phyloP scores from a whole-genome alignment of 2,797 vertebrate species.

The Chiroxiphia lanceolata region DNA sequence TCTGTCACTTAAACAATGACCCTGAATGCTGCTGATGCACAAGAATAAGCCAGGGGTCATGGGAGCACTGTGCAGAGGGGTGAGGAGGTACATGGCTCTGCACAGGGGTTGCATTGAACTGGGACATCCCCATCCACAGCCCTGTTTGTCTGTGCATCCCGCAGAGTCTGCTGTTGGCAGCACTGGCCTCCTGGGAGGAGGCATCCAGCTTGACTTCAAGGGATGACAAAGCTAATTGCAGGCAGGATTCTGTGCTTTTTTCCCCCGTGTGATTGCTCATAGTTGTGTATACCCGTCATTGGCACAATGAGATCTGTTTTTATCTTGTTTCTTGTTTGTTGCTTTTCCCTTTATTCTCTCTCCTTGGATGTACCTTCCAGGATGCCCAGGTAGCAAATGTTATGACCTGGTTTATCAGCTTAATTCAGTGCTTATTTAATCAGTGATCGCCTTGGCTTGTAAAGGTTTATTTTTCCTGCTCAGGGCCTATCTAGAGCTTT shows the following conservation, averaged over 20 bases:
- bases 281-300: not conserved
- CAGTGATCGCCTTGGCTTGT: not conserved
- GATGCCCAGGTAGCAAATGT: not conserved
- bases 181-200: not conserved
- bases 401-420: not conserved
- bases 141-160: not conserved
- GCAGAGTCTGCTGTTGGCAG: accelerated
- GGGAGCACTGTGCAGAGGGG: not conserved
- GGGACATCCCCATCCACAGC: not conserved
- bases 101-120: not conserved
- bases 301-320: not conserved
- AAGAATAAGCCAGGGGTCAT: not conserved
- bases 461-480: not conserved
- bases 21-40: not conserved
- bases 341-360: not conserved
- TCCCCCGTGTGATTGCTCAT: not conserved
- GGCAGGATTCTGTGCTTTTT: not conserved
- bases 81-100: not conserved
- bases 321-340: not conserved
- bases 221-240: not conserved
- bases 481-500: not conserved
- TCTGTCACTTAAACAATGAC: not conserved
- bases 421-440: not conserved
- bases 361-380: not conserved
- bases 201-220: not conserved